Evolutionary conservation across 2,888 invertebrate genomes (phyloP).

Genomic region (Nysson spinosus): DNA sequence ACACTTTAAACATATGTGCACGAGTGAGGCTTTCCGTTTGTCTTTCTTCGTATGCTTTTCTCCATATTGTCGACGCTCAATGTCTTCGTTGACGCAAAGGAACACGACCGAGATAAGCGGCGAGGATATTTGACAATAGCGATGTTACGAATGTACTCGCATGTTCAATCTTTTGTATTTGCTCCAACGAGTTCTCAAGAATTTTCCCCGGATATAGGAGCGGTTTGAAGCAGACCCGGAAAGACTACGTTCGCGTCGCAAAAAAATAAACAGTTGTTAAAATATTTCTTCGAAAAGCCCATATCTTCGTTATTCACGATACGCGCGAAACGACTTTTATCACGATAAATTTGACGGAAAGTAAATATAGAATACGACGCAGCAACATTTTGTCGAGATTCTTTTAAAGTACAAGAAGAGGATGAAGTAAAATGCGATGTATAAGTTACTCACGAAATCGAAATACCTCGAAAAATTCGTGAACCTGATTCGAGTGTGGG

Average conservation of each 20-base stretch:
- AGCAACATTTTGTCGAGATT: not conserved
- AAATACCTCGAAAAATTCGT: slow-evolving; percentile 19
- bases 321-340: too few relatives aligned
- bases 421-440: not conserved
- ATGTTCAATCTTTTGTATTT: slow-evolving; percentile 45
- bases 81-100: slow-evolving; percentile 20
- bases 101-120: slow-evolving; percentile 59
- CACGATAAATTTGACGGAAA: too few relatives aligned
- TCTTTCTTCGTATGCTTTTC: slow-evolving; percentile 49
- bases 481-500: slow-evolving; percentile 28
- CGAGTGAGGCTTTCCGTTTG: slow-evolving; percentile 13
- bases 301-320: too few relatives aligned
- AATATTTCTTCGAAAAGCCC: slow-evolving; percentile 2
- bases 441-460: not conserved
- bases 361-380: too few relatives aligned
- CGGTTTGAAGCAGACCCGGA: slow-evolving; percentile 9
- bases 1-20: slow-evolving; percentile 29
- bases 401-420: not conserved
- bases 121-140: slow-evolving; percentile 65
- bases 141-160: slow-evolving; percentile 35
- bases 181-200: slow-evolving; percentile 45
- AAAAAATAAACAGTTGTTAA: slow-evolving; percentile 16
- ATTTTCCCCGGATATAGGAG: slow-evolving; percentile 42
- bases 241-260: not conserved
- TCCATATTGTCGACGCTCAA: slow-evolving; percentile 38